Percentiles rank a stretch among this genome's conserved stretches.
phyloP scores from a whole-genome alignment of 2,888 invertebrate species.

The Nowickia ferox region DNA sequence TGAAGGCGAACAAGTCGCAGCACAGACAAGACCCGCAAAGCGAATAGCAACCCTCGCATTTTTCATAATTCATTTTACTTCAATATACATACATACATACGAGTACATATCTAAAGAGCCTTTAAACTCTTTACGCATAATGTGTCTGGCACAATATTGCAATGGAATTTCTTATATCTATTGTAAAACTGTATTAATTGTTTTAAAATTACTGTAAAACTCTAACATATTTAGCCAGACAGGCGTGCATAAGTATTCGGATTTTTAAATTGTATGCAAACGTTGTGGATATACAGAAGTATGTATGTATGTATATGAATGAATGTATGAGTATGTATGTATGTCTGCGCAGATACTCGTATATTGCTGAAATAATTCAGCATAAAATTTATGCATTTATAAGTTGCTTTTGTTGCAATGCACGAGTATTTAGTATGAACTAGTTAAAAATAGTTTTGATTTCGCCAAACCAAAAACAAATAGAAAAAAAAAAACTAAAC shows the following conservation, averaged over 20 bases:
- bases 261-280: not conserved
- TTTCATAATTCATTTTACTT: not conserved
- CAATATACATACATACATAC: not conserved
- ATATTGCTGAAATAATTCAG: not conserved
- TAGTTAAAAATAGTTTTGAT: constrained; percentile 40
- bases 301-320: too few species aligned
- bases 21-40: too few species aligned
- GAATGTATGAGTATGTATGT: not conserved
- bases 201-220: constrained; percentile 52
- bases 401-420: constrained; percentile 6
- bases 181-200: constrained; percentile 53
- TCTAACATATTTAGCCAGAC: constrained; percentile 36
- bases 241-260: constrained; percentile 7
- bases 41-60: not conserved
- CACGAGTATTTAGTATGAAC: constrained; percentile 31
- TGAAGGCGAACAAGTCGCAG: too few species aligned
- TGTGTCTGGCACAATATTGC: not conserved
- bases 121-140: not conserved
- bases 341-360: too few species aligned
- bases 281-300: not conserved
- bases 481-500: constrained; percentile 17
- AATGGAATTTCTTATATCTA: not conserved
- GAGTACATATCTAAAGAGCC: not conserved
- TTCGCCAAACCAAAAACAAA: constrained; percentile 43
- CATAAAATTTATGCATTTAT: constrained; percentile 24